Base-by-base conservation (phyloP, 2,888 invertebrate genomes). In the Listrodromus nycthemerus region DNA sequence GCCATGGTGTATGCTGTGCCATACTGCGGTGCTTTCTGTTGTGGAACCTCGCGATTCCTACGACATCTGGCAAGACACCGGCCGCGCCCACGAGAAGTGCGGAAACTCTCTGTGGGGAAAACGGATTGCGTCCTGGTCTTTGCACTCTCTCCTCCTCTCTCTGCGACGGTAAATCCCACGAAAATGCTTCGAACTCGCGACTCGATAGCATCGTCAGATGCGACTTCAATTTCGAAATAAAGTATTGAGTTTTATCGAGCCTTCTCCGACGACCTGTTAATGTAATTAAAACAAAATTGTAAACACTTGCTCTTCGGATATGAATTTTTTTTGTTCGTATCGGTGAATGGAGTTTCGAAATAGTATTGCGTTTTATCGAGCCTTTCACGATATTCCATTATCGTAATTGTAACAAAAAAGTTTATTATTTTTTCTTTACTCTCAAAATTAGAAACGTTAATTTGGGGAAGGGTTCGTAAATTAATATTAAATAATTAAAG, bases 41-140 rank as follows among this genome's bases (percentile, higher is more conserved):
- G 84, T 81, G 74, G 70, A 71, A 78, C 75, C 81, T 78, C 81
- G 84, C 75, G 78, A 81, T 84, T 81, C 84, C 61, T 66, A 81
- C 84, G 84, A 84, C 84, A 84, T 84, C 84, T 84, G 84, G 84
- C 81, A 71, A 84, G 84, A 84, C 84, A 84, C 75, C 78, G 75
- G 70, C 65, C 63, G 65, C 45, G 71, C 75, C 75, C 84, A 75
- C 74, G 78, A 84, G 74, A 81, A 75, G 78, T 66, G 78, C 61
- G 66, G 81, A 84, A 84, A 84, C 84, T 84, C 75, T 66, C 69
- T 37, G 50, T 48, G 27, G 74, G 66, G 75, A 84, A 84, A 81
- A 78, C 76, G 84, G 74, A 84, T 84, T 81, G 81, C 84, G 69
- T 80, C 70, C 65, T 69, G 73, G 80, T 63, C 74, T 55, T 24